Base-by-base conservation (phyloP, 2,113 vertebrate genomes). In the Athene noctua region DNA sequence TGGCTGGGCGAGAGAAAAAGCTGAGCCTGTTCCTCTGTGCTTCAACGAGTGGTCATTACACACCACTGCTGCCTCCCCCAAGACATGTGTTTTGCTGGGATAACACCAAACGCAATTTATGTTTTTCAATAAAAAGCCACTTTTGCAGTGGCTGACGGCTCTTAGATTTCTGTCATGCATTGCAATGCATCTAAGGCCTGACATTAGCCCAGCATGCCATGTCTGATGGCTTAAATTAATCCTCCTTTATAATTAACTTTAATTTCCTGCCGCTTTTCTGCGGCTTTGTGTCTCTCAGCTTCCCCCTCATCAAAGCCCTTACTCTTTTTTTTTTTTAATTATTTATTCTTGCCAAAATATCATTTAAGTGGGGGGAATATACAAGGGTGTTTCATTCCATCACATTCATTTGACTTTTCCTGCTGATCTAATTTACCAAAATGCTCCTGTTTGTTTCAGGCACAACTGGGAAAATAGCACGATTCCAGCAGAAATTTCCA, bases 231-330 rank as follows among this genome's bases (percentile, higher is more conserved):
- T 97, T 97, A 97, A 97, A 97, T 97, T 98, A 98, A 97, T 97
- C 96, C 96, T 96, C 92, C 96, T 96, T 98, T 97, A 96, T 97
- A 98, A 98, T 97, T 97, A 97, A 97, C 96, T 97, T 97, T 96
- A 96, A 98, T 97, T 97, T 97, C 97, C 96, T 96, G 90, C 94
- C 34, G 88, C 86, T 92, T 97, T 97, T 97, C 96, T 94, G 86
- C 88, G 80, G 95, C 92, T 96, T 97, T 94, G 91, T 96, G 94
- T 88, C 52, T 96, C 93, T 96, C 87, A 74, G 94, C 81, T 97
- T 95, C 52, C 87, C 92, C 47, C 88, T 96, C 94, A 94, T 96
- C 92, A 95, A 96, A 96, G 89, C 63, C 91, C 89, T 88, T 70
- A 67, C 81, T 95, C 52, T 36, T 59, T 81, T 71, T 86, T 86